These are phyloP conservation scores for Altica lythri DNA, from an alignment of 2,888 invertebrate genomes.

Conservation along the genomic window DNA sequence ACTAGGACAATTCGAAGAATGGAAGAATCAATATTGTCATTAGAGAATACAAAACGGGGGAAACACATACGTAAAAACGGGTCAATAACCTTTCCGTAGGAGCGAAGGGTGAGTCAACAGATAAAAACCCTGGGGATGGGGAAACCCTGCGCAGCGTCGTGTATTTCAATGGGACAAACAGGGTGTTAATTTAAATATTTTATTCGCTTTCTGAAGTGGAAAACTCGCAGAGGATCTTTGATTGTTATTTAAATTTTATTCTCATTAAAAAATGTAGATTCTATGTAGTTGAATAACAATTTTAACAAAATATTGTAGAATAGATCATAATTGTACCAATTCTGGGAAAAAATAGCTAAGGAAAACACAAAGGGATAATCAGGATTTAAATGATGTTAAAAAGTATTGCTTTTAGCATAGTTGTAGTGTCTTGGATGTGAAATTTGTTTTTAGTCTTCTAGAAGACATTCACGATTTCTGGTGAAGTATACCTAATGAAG, in stretches of 20 bases:
- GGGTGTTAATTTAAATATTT: conserved; percentile 18
- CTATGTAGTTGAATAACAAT: no score
- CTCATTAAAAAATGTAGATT: no score
- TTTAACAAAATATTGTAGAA: no score
- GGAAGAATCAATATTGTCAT: conserved; percentile 16
- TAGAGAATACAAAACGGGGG: conserved; percentile 17
- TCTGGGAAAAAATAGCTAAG: no score
- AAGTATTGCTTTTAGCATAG: no score
- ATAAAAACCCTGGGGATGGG: conserved; percentile 21
- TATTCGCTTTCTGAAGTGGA: background rate
- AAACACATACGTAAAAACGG: conserved; percentile 23
- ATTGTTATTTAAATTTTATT: background rate
- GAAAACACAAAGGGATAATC: no score
- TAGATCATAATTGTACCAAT: no score
- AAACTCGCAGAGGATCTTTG: background rate
- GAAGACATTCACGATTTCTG: no score
- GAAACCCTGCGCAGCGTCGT: conserved; percentile 20
- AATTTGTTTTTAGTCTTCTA: no score
- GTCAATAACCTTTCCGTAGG: conserved; percentile 19
- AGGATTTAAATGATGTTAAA: no score
- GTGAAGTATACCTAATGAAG: no score
- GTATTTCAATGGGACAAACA: background rate
- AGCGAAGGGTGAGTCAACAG: conserved; percentile 24
- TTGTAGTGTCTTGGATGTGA: no score
- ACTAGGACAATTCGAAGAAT: conserved; percentile 5